These are phyloP conservation scores for Leuciscus waleckii DNA, from an alignment of 2,797 vertebrate genomes.

Conservation along the genomic window DNA sequence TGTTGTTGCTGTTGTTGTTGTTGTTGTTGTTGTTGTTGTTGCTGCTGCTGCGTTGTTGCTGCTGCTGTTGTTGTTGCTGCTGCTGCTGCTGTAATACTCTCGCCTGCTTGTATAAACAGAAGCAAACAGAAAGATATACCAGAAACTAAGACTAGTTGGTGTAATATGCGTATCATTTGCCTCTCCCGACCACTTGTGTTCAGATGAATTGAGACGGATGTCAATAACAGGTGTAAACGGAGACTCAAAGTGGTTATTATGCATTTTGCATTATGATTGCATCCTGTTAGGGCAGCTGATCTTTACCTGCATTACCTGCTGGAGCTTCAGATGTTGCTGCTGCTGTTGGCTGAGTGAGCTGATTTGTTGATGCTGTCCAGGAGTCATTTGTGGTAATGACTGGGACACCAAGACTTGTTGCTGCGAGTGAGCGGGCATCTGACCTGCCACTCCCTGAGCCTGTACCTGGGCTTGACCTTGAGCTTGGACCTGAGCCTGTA, in stretches of 20 bases:
- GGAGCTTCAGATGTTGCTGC: slow-evolving; percentile 82
- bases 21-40: slow-evolving; percentile 45
- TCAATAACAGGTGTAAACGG: background rate
- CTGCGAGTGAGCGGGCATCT: slow-evolving; percentile 83
- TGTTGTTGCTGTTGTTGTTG: slow-evolving; percentile 68
- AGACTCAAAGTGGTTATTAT: background rate
- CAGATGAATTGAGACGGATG: background rate
- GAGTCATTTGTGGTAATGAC: slow-evolving; percentile 84
- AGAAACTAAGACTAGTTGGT: background rate
- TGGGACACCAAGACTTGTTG: slow-evolving; percentile 84
- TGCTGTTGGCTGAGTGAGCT: slow-evolving; percentile 79
- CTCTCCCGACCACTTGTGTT: background rate
- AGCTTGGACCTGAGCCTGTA: slow-evolving; percentile 58
- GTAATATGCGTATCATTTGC: background rate
- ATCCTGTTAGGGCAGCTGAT: background rate
- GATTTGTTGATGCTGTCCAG: slow-evolving; percentile 82
- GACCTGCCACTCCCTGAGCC: slow-evolving; percentile 78
- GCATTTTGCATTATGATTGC: background rate
- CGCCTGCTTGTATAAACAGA: slow-evolving; percentile 73
- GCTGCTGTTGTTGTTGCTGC: slow-evolving; percentile 79
- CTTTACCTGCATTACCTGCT: slow-evolving; percentile 85
- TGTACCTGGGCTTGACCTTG: slow-evolving; percentile 67
- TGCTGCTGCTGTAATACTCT: slow-evolving; percentile 85
- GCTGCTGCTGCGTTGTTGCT: slow-evolving; percentile 69
- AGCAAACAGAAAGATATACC: slow-evolving; percentile 45